Evolutionary conservation across 2,888 invertebrate species (phyloP), one percentile per base, ranked within the genome.

Genomic region (Oscheius sp.): DNA sequence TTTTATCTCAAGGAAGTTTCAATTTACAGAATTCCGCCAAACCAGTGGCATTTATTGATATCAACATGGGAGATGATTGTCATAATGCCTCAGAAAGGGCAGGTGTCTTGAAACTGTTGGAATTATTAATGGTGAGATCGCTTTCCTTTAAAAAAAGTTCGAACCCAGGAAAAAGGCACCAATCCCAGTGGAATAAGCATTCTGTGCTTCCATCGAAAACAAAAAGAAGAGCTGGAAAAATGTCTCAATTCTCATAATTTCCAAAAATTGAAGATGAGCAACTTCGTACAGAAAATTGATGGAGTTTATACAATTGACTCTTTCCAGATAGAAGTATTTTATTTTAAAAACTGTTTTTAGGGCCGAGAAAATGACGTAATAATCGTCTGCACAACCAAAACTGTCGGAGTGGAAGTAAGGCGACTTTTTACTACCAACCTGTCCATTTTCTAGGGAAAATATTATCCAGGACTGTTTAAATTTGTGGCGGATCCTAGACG

Each of bases 341-440:
- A 3, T 9, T 35, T 35, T 6, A 35, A 35, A 35, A 35, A 35
- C 3, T 35, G 9, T 35, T 9, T 35, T 35, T 35, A 58, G 27
- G 56, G 56, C 7, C 23, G 27, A 29, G 27, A 58, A 27, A 27
- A 25, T n/a, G 27, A 58, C 7, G 13, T 58, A 7, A n/a, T 58
- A 16, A 27, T 58, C 13, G 27, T 58, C 29, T 58, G 56, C 12
- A 58, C 56, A 9, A 58, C 27, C 13, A 27, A 58, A 27, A 58
- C 56, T 49, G n/a, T 49, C n/a, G 7, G 2, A 9, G 35, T 6
- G 35, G 5, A 9, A 35, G 21, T 12, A 12, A 35, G 5, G 3
- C 35, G 5, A 35, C 5, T 3, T 35, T 35, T 35, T 35, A 35
- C 9, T 6, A 35, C 35, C n/a, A n/a, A 2, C 3, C n/a, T 5